Evolutionary conservation across 2,113 vertebrate species (phyloP), one percentile per base, ranked within the genome.

Genomic region (Oryzias woworae): DNA sequence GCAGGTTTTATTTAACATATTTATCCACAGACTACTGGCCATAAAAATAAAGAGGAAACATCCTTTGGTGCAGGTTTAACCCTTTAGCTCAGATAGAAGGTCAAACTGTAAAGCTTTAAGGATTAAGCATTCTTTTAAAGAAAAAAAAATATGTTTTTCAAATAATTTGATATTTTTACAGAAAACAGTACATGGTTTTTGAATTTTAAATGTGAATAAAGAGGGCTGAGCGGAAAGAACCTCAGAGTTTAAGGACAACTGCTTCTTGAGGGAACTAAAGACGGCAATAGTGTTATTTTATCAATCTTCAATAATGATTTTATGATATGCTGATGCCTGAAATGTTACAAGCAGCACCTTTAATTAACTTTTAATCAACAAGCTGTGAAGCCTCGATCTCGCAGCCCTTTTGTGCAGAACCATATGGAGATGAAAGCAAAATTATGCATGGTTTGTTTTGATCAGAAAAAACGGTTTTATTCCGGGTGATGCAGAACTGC

Each of bases 271-370:
- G 53, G 36, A 54, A n/a, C 17, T 14, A 56, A 41, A 44, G 13
- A 14, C 54, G 13, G 18, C 15, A 41, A 6, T 31, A 53, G 15
- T 1, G 28, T 42, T 58, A 45, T 58, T 43, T 56, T 16, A 18
- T 13, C 10, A 42, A 14, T 61, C 28, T 26, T 6, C 2, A 43
- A 28, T 14, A 3, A 13, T 16, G 15, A 48, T 60, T 41, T 50
- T 8, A 55, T 28, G 4, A 8, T 22, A 44, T 7, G 10, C 31
- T 52, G 45, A 71, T 66, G 61, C 69, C 46, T 22, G 4, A 53
- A 24, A 48, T 63, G 49, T 31, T 48, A 68, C 61, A 58, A 17
- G 65, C 57, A 70, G 55, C 60, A 61, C 36, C 63, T 71, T 59
- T 67, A 46, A 48, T 62, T 64, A 43, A 54, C n/a, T 15, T 54